phyloP scores from a whole-genome alignment of 1,140 invertebrate genomes.

The Hypsibius dujardini region DNA sequence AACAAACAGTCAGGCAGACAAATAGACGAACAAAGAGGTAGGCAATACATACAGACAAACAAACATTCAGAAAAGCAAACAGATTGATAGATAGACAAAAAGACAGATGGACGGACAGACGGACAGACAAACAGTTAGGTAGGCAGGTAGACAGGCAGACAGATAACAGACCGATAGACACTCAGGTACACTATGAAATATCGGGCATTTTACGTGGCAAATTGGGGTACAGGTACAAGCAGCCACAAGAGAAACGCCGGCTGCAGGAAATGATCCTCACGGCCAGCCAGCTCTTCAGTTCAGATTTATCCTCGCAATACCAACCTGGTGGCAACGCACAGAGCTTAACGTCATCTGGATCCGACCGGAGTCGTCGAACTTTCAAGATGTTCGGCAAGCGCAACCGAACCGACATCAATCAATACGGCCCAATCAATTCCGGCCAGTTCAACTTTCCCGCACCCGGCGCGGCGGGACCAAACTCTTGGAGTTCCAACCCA shows the following conservation, averaged over 20 bases:
- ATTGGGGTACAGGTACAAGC: conserved; percentile 1
- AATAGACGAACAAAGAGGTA: background rate
- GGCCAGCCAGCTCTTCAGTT: background rate
- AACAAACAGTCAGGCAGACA: too few species aligned
- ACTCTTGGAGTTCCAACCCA: background rate
- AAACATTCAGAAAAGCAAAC: too few species aligned
- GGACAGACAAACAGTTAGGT: too few species aligned
- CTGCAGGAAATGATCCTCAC: background rate
- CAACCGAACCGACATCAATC: background rate
- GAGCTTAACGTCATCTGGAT: background rate
- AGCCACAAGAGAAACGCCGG: background rate
- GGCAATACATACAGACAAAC: background rate
- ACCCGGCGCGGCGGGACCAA: background rate
- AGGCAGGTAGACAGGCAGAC: too few species aligned
- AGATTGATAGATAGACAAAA: too few species aligned
- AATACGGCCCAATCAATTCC: background rate
- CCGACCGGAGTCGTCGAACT: background rate
- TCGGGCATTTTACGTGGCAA: background rate
- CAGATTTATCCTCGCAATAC: background rate
- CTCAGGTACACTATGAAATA: too few species aligned
- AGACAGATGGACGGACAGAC: too few species aligned
- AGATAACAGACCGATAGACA: too few species aligned
- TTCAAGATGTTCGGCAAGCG: conserved; percentile 16
- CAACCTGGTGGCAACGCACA: background rate
- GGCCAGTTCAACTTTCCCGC: background rate